phyloP scores from a whole-genome alignment of 2,888 invertebrate genomes.

The Caenorhabditis plicata region DNA sequence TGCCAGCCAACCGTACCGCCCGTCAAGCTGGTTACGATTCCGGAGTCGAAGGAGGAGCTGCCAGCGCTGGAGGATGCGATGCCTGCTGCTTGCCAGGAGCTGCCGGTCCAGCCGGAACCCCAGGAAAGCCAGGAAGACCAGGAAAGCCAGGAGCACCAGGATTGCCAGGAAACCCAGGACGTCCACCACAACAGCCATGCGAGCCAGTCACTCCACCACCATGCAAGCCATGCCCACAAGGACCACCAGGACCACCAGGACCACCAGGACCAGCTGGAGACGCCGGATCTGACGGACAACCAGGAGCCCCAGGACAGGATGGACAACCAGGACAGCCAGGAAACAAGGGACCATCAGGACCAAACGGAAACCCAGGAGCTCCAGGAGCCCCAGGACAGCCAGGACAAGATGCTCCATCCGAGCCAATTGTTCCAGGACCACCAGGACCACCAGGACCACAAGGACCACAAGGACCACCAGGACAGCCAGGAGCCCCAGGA shows the following conservation, averaged over 20 bases:
- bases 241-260: conserved; percentile 53
- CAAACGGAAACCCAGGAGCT: conserved; percentile 49
- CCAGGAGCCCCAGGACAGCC: conserved; percentile 47
- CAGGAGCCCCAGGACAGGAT: conserved; percentile 44
- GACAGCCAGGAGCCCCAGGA: conserved; percentile 36
- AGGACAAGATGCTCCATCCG: conserved; percentile 32
- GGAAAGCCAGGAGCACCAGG: conserved; percentile 57
- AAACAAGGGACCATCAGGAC: conserved; percentile 50
- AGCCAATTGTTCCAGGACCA: conserved; percentile 39
- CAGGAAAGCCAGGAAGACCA: conserved; percentile 40
- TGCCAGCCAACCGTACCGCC: conserved; percentile 51
- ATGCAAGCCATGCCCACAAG: conserved; percentile 52
- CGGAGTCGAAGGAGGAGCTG: conserved; percentile 32
- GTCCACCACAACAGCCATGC: conserved; percentile 50
- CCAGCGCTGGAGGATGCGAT: conserved; percentile 45
- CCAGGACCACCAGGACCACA: conserved; percentile 40
- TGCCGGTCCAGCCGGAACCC: conserved; percentile 42
- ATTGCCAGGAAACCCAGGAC: conserved; percentile 51
- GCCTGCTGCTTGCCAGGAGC: conserved; percentile 55
- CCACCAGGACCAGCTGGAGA: conserved; percentile 44
- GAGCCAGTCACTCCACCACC: conserved; percentile 55
- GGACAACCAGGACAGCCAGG: conserved; percentile 40
- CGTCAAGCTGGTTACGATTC: conserved; percentile 49
- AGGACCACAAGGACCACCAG: conserved; percentile 40
- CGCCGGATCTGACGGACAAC: conserved; percentile 39